Base-by-base conservation (phyloP, 2,888 invertebrate species). In the Euproctis similis region DNA sequence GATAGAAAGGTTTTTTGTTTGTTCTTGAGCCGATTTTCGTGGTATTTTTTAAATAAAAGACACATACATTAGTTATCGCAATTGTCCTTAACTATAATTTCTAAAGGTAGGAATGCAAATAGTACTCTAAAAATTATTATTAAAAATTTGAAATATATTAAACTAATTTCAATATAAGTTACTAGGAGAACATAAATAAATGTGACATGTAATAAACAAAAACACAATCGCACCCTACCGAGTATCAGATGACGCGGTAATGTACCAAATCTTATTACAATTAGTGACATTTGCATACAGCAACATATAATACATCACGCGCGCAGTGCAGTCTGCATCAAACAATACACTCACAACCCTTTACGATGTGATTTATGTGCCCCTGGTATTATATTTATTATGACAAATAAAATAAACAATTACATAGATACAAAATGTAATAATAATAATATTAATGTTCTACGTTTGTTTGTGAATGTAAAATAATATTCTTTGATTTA, bases 261-360 rank as follows among this genome's bases (percentile, higher is more conserved):
- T 50, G 51, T 41, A 39, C 43, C 46, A 69, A 73, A 80, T 80
- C 73, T 76, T 64, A 70, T 75, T 75, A 80, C 72, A 80, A 82
- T 82, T 81, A 81, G 73, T 51, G 44, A 14, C 28, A 82, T 84
- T 78, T 78, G 78, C 80, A 82, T 84, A 66, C 54, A 44, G 54
- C n/a, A 69, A 66, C 49, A 53, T 57, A 78, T 82, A n/a, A n/a
- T n/a, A 69, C 67, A 76, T 82, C 77, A 72, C 36, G 35, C 52
- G 66, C 72, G 68, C 65, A n/a, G 59, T 71, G 75, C 76, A 73
- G 44, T 40, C 36, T 40, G 48, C 42, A 46, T 53, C 47, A 47
- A 50, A 51, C 56, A 56, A 53, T 53, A 35, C 36, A 33, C 42
- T 50, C 42, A 28, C 42, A 46, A 53, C 50, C 50, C 50, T 50